Evolutionary conservation across 1,140 invertebrate genomes (phyloP), one percentile per base, ranked within the genome.

Genomic region (Drepana arcuata): DNA sequence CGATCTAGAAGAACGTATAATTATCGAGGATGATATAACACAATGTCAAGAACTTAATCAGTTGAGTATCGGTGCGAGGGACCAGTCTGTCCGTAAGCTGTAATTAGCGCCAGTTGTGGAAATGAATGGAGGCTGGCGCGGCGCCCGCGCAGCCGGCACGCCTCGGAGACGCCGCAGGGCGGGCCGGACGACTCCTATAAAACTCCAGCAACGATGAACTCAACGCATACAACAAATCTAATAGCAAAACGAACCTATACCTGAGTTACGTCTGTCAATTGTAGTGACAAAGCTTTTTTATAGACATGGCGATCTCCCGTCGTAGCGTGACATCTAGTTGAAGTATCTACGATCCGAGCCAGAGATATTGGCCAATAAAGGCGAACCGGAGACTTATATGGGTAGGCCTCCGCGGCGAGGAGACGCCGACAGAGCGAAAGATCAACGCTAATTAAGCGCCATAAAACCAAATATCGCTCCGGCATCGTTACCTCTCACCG

Each of bases 361-460:
- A 16, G 16, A 48, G 53, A 60, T 65, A 63, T 61, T 53, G 50
- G 31, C 53, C 61, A 62, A 63, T 70, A 64, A 65, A 68, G 43
- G 44, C 35, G 34, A 33, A 26, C 37, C 28, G 18, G 16, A 15
- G 60, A 62, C 62, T 34, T 66, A 64, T 64, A 68, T 50, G 56
- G 66, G 25, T 10, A 36, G 40, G 33, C 38, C 49, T 44, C 33
- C 48, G 34, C 41, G 16, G 39, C 45, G 30, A 36, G 38, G 56
- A 55, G 52, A 48, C 58, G 62, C 59, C 59, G 57, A 47, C 67
- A 49, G 40, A 66, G 51, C 59, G 57, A 65, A 65, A 61, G 56
- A 62, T 65, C 69, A 54, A 72, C 60, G 59, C 70, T 77, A 77
- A 80, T 80, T 77, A 80, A 74, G 62, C 59, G 48, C 68, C 61